Conservation (phyloP, 2,113 vertebrate genomes). For the Heterotilapia buettikoferi region DNA sequence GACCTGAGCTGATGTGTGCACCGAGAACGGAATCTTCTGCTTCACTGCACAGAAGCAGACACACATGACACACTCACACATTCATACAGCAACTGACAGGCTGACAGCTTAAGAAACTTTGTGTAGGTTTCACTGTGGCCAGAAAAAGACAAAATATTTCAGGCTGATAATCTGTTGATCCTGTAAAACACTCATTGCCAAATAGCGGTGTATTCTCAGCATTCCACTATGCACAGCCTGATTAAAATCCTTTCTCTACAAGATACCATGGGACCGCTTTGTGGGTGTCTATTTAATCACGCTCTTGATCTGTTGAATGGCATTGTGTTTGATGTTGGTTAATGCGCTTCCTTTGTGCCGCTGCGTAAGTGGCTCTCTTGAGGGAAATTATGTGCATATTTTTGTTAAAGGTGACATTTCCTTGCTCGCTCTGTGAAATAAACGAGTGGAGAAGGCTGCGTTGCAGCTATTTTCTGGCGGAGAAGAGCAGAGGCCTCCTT, state of each 20-base stretch:
- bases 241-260: constrained; percentile 36
- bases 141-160: background rate
- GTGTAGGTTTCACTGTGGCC: background rate
- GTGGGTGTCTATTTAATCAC: constrained; percentile 57
- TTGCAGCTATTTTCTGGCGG: constrained; percentile 4
- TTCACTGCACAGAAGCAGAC: constrained; percentile 10
- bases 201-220: constrained; percentile 20
- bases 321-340: constrained; percentile 58
- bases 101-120: background rate
- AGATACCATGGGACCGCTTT: constrained; percentile 49
- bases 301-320: constrained; percentile 63
- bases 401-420: constrained; percentile 66
- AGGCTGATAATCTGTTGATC: constrained; percentile 27
- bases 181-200: background rate
- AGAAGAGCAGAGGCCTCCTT: background rate
- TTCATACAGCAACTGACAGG: background rate
- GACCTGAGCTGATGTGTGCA: constrained; percentile 10
- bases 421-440: constrained; percentile 13
- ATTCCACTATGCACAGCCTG: constrained; percentile 49
- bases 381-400: constrained; percentile 69
- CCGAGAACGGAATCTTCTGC: constrained; percentile 18
- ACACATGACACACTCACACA: background rate
- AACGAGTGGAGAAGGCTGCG: background rate
- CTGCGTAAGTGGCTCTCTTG: constrained; percentile 58
- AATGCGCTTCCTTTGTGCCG: constrained; percentile 60